Conservation (phyloP, 2,888 invertebrate species). For the Ligdia adustata region DNA sequence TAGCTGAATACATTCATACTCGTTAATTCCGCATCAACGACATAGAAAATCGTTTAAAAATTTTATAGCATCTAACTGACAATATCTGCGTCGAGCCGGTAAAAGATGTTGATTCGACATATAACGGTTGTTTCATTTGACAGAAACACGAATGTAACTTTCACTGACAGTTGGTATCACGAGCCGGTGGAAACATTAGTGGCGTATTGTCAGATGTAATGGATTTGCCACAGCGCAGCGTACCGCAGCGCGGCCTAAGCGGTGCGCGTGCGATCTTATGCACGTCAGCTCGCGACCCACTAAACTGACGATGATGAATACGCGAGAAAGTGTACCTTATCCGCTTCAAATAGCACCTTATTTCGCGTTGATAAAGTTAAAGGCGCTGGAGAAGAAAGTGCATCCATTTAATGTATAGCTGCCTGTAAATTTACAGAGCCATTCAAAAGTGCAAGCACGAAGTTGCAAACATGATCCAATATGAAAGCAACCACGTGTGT, state of each 20-base stretch:
- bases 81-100: conserved; percentile 16
- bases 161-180: conserved; percentile 64
- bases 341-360: conserved; percentile 25
- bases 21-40: conserved; percentile 17
- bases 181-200: conserved; percentile 57
- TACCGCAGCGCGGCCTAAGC: conserved; percentile 45
- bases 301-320: conserved; percentile 68
- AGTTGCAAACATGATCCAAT: conserved; percentile 44
- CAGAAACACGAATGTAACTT: conserved; percentile 63
- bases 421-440: conserved; percentile 48
- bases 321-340: conserved; percentile 63
- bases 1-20: too few relatives aligned
- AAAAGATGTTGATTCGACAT: conserved; percentile 28
- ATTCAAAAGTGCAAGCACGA: conserved; percentile 47
- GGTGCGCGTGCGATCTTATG: conserved; percentile 42
- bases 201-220: conserved; percentile 59
- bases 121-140: conserved; percentile 56
- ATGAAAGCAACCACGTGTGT: conserved; percentile 32
- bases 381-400: conserved; percentile 14
- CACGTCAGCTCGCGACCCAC: conserved; percentile 63
- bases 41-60: conserved; percentile 18
- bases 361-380: conserved; percentile 23
- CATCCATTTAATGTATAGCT: conserved; percentile 39
- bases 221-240: conserved; percentile 51
- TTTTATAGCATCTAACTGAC: conserved; percentile 15